Evolutionary conservation across 2,888 invertebrate species (phyloP).

Genomic region (Eucriotettix oculatus): DNA sequence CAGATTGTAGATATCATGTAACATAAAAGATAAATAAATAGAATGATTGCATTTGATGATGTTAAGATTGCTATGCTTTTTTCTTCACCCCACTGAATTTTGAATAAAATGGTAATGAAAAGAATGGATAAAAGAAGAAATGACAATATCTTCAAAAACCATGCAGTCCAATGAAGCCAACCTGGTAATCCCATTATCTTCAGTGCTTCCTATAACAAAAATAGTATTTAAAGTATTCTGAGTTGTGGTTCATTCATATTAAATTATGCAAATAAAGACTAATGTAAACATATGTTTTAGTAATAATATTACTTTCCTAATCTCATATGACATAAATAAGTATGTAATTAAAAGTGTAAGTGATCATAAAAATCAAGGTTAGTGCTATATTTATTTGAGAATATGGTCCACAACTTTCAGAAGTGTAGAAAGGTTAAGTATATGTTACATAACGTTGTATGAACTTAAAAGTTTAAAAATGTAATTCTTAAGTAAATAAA

Average conservation of each 20-base stretch:
- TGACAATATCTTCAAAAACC: constrained; percentile 64
- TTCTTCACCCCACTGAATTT: constrained; percentile 35
- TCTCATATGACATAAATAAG: too few relatives aligned
- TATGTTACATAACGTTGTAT: too few relatives aligned
- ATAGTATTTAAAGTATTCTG: constrained; percentile 32
- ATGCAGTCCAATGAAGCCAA: constrained; percentile 74
- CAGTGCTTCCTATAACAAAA: constrained; percentile 57
- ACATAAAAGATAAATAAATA: constrained; percentile 52
- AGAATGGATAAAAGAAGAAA: constrained; percentile 40
- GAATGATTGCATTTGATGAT: constrained; percentile 42
- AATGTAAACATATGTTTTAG: too few relatives aligned
- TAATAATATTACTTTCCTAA: too few relatives aligned
- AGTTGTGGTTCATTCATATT: constrained; percentile 60
- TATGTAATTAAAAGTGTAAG: too few relatives aligned
- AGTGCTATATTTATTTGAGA: too few relatives aligned
- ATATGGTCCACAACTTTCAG: too few relatives aligned
- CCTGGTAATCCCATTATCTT: constrained; percentile 78
- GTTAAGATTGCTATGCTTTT: constrained; percentile 49
- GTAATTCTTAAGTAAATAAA: too few relatives aligned
- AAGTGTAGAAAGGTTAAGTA: too few relatives aligned
- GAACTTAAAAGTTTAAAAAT: too few relatives aligned
- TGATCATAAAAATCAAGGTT: too few relatives aligned
- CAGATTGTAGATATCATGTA: constrained; percentile 55
- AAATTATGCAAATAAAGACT: too few relatives aligned
- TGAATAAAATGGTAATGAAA: constrained; percentile 13